phyloP scores from a whole-genome alignment of 2,113 vertebrate genomes.

The Passer domesticus region DNA sequence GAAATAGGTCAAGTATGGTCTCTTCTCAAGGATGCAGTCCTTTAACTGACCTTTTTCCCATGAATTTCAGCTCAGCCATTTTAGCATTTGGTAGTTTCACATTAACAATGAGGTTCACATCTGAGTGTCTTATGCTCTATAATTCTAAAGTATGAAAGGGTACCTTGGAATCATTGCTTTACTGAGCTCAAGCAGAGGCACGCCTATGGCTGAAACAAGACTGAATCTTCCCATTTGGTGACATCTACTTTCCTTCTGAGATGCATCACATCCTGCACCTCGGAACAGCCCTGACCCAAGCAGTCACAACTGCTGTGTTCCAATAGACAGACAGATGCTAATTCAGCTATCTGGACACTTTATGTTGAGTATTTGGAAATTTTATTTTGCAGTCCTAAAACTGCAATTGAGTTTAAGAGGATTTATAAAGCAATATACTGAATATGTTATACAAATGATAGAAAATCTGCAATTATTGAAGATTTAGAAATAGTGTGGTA shows the following conservation, averaged over 20 bases:
- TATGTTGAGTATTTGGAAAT: background rate
- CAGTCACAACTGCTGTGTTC: background rate
- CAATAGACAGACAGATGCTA: background rate
- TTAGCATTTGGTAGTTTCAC: background rate
- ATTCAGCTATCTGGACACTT: background rate
- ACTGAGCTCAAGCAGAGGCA: background rate
- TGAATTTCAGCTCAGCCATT: background rate
- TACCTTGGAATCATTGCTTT: background rate
- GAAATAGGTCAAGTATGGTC: background rate
- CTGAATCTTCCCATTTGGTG: background rate
- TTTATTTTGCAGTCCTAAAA: background rate
- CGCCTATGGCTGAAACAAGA: background rate
- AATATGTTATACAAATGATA: background rate
- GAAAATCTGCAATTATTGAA: background rate
- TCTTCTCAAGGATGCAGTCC: background rate
- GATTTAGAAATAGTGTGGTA: background rate
- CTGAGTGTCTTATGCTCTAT: background rate
- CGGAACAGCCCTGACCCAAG: accelerated
- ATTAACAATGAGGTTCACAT: background rate
- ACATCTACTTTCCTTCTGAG: background rate
- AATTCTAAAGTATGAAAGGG: background rate
- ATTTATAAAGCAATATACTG: background rate
- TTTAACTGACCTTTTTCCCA: background rate
- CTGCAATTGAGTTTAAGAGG: background rate
- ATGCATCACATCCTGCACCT: background rate